phyloP scores from a whole-genome alignment of 2,797 vertebrate genomes.

The Ciconia nigra region DNA sequence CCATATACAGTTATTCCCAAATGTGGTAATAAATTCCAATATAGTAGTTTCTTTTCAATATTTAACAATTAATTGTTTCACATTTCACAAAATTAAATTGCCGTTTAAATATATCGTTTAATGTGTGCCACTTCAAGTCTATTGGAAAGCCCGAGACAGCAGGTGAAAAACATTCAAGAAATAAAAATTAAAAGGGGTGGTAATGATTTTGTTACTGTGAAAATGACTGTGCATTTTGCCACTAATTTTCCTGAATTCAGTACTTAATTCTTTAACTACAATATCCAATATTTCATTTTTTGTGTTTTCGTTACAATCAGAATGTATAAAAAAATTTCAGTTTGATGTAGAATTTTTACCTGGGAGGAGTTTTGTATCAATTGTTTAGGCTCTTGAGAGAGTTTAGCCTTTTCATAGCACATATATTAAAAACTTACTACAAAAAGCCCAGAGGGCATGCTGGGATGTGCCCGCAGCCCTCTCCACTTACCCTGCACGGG shows the following conservation, averaged over 20 bases:
- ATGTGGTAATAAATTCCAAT: not conserved
- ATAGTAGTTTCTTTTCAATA: not conserved
- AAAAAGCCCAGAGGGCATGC: rapidly evolving
- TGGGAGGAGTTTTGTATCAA: not conserved
- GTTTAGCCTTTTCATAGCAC: not conserved
- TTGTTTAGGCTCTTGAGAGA: not conserved
- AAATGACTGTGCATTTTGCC: not conserved
- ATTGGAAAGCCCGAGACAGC: not conserved
- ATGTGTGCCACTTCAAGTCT: not conserved
- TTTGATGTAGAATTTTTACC: not conserved
- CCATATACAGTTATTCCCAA: not conserved
- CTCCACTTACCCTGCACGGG: rapidly evolving
- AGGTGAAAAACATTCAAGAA: not conserved
- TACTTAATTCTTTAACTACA: not conserved
- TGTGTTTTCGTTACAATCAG: not conserved
- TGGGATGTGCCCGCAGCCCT: not conserved
- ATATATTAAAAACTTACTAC: rapidly evolving
- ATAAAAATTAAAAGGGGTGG: not conserved
- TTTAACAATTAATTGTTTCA: not conserved
- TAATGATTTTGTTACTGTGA: not conserved
- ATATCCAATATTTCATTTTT: not conserved
- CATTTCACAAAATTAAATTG: not conserved
- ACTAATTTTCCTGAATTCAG: not conserved
- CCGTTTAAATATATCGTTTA: not conserved
- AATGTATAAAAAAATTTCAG: not conserved